phyloP scores from a whole-genome alignment of 2,797 vertebrate species.

The Poeciliopsis infans region DNA sequence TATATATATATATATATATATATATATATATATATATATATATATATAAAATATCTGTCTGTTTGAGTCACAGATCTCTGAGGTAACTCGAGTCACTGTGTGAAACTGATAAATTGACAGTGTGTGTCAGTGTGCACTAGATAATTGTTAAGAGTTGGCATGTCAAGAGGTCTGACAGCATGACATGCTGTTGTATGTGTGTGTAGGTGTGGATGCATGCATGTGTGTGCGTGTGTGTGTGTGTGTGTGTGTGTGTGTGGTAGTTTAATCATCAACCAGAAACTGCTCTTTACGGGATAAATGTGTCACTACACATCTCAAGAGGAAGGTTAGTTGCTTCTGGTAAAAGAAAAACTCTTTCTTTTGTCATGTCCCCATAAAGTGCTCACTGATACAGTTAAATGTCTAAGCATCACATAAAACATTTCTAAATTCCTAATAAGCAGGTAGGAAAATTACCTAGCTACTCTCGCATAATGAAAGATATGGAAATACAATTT shows the following conservation, averaged over 20 bases:
- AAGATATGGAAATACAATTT: not conserved
- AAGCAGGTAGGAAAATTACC: not conserved
- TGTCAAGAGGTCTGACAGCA: constrained; percentile 47
- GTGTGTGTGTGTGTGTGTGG: not conserved
- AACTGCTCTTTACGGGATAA: not conserved
- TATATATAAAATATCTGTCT: constrained; percentile 26
- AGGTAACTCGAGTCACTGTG: constrained; percentile 48
- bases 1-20: not conserved
- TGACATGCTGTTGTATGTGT: constrained; percentile 13
- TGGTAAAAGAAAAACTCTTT: not conserved
- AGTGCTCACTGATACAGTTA: not conserved
- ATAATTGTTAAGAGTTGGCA: constrained; percentile 37
- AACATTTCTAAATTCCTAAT: not conserved
- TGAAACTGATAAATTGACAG: constrained; percentile 36
- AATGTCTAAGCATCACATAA: not conserved
- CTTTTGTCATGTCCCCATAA: not conserved
- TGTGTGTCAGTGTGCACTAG: constrained; percentile 15
- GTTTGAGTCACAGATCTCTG: constrained; percentile 55
- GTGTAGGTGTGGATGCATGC: not conserved
- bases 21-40: not conserved
- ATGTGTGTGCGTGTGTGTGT: not conserved
- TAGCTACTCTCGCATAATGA: not conserved
- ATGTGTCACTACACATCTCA: not conserved
- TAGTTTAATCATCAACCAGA: constrained; percentile 1
- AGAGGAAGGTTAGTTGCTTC: not conserved